Evolutionary conservation across 2,113 vertebrate species (phyloP).

Genomic region (Halichoerus grypus): DNA sequence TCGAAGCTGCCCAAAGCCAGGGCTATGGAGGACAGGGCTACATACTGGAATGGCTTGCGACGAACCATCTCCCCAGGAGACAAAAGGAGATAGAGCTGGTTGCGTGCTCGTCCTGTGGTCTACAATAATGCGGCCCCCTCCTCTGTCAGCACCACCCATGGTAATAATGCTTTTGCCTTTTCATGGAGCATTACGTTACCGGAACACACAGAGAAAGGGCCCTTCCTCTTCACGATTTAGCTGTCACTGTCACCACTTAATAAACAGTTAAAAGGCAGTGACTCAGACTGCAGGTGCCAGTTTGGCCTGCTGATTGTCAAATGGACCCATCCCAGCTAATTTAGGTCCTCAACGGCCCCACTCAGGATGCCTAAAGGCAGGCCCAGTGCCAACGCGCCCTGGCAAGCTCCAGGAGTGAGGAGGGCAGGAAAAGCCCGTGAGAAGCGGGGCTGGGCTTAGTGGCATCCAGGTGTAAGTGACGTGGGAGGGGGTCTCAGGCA

Average conservation of each 20-base stretch:
- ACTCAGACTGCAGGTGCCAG: slow-evolving; percentile 77
- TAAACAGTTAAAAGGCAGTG: slow-evolving; percentile 74
- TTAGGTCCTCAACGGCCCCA: background rate
- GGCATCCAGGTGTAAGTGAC: background rate
- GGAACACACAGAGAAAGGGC: slow-evolving; percentile 44
- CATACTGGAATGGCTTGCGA: fast-evolving
- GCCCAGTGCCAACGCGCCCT: background rate
- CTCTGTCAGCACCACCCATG: fast-evolving
- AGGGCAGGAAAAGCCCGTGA: fast-evolving
- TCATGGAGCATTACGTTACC: background rate
- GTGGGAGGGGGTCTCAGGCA: no score
- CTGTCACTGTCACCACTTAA: slow-evolving; percentile 74
- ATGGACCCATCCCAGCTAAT: slow-evolving; percentile 65
- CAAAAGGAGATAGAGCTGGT: background rate
- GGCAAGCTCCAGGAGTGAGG: background rate
- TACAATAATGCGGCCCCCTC: background rate
- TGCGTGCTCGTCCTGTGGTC: background rate
- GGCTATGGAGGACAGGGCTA: fast-evolving
- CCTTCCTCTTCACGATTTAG: slow-evolving; percentile 69
- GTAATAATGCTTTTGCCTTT: background rate
- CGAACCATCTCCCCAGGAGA: background rate
- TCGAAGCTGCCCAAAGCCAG: background rate
- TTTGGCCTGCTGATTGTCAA: slow-evolving; percentile 64
- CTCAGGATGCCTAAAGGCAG: background rate
- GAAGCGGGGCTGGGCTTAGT: background rate